These are phyloP conservation scores for Melanotaenia trifasciata DNA, from an alignment of 2,797 vertebrate genomes.

Conservation along the genomic window DNA sequence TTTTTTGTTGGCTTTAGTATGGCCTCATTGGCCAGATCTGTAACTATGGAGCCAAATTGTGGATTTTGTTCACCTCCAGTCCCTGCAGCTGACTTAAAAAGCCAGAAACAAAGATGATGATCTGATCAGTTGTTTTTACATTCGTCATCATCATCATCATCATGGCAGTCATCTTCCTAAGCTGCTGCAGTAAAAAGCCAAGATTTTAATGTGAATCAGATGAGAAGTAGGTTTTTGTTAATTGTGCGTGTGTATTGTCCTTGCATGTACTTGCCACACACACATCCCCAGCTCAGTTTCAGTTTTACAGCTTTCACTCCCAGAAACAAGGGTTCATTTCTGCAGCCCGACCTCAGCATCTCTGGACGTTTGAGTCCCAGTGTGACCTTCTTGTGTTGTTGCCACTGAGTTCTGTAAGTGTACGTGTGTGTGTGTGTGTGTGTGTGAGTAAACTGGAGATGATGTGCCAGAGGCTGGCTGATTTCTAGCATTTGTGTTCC, in stretches of 20 bases:
- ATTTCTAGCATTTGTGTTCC: constrained; percentile 26
- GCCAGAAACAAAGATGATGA: too few species aligned
- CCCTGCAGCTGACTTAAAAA: not conserved
- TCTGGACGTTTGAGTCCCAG: constrained; percentile 54
- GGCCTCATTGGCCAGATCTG: not conserved
- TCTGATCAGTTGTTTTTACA: not conserved
- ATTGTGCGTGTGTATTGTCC: constrained; percentile 17
- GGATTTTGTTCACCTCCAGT: not conserved
- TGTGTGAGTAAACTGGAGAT: not conserved
- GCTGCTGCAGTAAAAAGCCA: constrained; percentile 20
- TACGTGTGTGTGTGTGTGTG: constrained; percentile 20
- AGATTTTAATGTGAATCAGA: constrained; percentile 39
- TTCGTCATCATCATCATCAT: constrained; percentile 9
- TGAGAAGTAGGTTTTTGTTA: not conserved
- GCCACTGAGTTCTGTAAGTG: constrained; percentile 34
- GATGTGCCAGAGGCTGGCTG: constrained; percentile 14
- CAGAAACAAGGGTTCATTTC: constrained; percentile 86
- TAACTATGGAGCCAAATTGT: not conserved
- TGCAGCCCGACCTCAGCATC: constrained; percentile 85
- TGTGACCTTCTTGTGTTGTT: constrained; percentile 52
- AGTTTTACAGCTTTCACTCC: constrained; percentile 71
- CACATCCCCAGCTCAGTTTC: constrained; percentile 35
- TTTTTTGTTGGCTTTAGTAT: not conserved
- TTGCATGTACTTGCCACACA: constrained; percentile 44
- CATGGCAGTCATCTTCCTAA: constrained; percentile 29